A percentile compares a stretch with the other conserved stretches of the same genome.
Conservation (phyloP, 2,797 vertebrate genomes). For the Nannoperca obscura region DNA sequence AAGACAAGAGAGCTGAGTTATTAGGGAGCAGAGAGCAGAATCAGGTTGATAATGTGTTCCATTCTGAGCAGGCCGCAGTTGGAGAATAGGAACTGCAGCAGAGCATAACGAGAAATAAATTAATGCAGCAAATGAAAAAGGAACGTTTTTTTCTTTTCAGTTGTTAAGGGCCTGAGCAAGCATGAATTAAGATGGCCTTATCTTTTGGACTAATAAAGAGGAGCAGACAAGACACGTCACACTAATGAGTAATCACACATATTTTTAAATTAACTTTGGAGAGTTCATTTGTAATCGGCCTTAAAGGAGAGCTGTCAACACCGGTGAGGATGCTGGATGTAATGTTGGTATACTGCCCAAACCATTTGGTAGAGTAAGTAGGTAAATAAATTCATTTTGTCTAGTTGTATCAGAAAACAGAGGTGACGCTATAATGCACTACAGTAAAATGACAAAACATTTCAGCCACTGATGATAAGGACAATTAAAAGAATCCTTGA, state of each 20-base stretch:
- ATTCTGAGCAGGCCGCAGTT: slow-evolving; percentile 32
- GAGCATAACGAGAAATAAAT: slow-evolving; percentile 65
- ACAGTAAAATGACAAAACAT: neutral
- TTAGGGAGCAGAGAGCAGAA: slow-evolving; percentile 30
- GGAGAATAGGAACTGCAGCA: slow-evolving; percentile 46
- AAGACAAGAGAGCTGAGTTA: slow-evolving; percentile 28
- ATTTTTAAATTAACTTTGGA: neutral
- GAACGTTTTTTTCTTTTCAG: slow-evolving; percentile 20
- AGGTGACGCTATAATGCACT: neutral
- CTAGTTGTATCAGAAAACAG: neutral
- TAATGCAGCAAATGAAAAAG: slow-evolving; percentile 43
- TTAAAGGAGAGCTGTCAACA: neutral
- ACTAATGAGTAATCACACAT: slow-evolving; percentile 15
- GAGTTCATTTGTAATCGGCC: neutral
- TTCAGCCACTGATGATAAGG: neutral
- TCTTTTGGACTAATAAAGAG: slow-evolving; percentile 15
- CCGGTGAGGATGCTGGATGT: neutral
- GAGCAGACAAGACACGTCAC: neutral
- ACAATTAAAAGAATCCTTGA: neutral
- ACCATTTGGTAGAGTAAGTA: neutral
- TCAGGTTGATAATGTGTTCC: slow-evolving; percentile 41
- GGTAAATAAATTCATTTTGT: neutral
- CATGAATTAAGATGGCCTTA: slow-evolving; percentile 7
- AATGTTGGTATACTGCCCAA: neutral
- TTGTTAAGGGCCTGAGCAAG: slow-evolving; percentile 11